A percentile compares a stretch with the other conserved stretches of the same genome.
phyloP scores from a whole-genome alignment of 2,113 vertebrate species.

The Cebidichthys violaceus region DNA sequence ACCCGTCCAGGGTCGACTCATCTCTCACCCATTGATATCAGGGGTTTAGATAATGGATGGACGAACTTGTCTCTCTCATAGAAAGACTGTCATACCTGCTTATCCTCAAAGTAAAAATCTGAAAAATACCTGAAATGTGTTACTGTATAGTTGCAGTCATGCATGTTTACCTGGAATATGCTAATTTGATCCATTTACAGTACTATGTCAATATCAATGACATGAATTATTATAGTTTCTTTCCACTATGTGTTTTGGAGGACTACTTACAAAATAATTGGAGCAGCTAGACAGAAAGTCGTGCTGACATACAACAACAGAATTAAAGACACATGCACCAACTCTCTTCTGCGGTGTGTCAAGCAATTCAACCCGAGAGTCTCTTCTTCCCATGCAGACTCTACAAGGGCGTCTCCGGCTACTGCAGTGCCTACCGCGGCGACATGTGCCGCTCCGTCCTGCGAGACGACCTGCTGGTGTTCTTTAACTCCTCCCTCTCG shows the following conservation, averaged over 20 bases:
- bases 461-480: constrained; percentile 87
- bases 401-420: constrained; percentile 90
- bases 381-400: constrained; percentile 76
- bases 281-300: neutral
- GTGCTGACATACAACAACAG: neutral
- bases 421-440: constrained; percentile 92
- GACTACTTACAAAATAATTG: neutral
- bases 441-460: constrained; percentile 87
- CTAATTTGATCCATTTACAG: neutral
- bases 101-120: neutral
- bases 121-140: too few relatives aligned
- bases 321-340: neutral
- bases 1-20: neutral
- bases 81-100: neutral
- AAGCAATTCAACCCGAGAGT: neutral
- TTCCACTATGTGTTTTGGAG: neutral
- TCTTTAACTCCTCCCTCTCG: constrained; percentile 92
- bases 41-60: neutral
- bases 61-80: neutral
- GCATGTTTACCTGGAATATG: neutral
- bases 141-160: too few relatives aligned
- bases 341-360: neutral
- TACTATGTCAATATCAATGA: neutral
- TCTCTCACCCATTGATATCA: neutral
- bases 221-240: neutral